Percentiles rank a stretch among this genome's conserved stretches.
Conservation (phyloP, 2,797 vertebrate species). For the Cygnus olor region DNA sequence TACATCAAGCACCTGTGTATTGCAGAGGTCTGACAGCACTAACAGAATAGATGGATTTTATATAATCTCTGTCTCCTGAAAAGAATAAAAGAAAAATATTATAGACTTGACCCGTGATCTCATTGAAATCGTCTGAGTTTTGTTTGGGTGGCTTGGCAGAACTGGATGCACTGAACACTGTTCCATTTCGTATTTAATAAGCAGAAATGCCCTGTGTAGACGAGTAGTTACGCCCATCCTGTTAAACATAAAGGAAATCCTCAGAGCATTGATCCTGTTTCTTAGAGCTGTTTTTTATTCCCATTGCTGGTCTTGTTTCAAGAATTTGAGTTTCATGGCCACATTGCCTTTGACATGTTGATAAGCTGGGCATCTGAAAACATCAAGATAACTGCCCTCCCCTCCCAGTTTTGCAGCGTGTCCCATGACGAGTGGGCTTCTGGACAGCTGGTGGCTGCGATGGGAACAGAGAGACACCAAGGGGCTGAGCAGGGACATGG, state of each 20-base stretch:
- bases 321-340: neutral
- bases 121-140: constrained; percentile 36
- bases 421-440: accelerated
- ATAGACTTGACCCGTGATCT: constrained; percentile 53
- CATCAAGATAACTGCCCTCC: neutral
- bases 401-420: neutral
- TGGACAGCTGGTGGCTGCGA: neutral
- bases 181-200: neutral
- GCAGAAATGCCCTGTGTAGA: neutral
- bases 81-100: constrained; percentile 59
- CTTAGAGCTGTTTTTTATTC: neutral
- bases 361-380: neutral
- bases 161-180: neutral
- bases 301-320: neutral
- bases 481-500: too few relatives aligned
- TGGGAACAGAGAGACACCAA: neutral
- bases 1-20: constrained; percentile 36
- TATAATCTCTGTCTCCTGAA: constrained; percentile 58
- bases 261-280: neutral
- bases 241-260: neutral
- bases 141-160: neutral
- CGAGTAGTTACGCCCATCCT: neutral
- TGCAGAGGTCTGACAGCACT: constrained; percentile 38
- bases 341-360: neutral
- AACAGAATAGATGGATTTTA: constrained; percentile 54